Evolutionary conservation across 2,888 invertebrate genomes (phyloP).

Genomic region (Podabrus alpinus): DNA sequence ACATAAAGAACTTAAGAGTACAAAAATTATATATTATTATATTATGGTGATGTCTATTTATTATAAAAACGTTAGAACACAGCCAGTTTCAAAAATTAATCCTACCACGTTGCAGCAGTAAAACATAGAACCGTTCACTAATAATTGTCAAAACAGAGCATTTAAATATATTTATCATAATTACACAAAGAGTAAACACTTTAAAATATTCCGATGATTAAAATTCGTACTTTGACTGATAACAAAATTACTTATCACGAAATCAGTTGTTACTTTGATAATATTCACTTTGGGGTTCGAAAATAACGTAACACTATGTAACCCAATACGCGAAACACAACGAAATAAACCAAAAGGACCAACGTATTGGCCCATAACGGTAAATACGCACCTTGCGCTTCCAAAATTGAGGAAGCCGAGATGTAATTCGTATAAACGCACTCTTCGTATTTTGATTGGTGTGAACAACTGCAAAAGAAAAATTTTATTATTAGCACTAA

Average conservation of each 20-base stretch:
- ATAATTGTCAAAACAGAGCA: constrained; percentile 14
- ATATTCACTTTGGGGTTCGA: constrained; percentile 66
- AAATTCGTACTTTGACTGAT: constrained; percentile 5
- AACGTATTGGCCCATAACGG: constrained; percentile 77
- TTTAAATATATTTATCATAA: constrained; percentile 13
- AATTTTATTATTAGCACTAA: neutral
- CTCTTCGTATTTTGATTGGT: constrained; percentile 67
- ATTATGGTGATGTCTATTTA: constrained; percentile 12
- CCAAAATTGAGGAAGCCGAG: constrained; percentile 68
- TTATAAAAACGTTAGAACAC: constrained; percentile 27
- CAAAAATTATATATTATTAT: constrained; percentile 36
- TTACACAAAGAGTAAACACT: neutral
- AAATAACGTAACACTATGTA: constrained; percentile 74
- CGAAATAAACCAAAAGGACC: constrained; percentile 70
- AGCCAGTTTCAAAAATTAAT: constrained; percentile 32
- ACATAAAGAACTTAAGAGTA: constrained; percentile 27
- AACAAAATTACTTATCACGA: constrained; percentile 1
- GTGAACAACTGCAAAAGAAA: constrained; percentile 63
- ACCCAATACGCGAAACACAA: constrained; percentile 72
- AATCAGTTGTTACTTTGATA: constrained; percentile 1
- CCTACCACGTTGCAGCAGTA: constrained; percentile 31
- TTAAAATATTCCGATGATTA: constrained; percentile 3
- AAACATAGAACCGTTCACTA: constrained; percentile 19
- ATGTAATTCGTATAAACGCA: constrained; percentile 66
- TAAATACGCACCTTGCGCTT: constrained; percentile 65